A percentile compares a stretch with the other conserved stretches of the same genome.
Conservation (phyloP, 1,140 invertebrate species). For the Myzus persicae region DNA sequence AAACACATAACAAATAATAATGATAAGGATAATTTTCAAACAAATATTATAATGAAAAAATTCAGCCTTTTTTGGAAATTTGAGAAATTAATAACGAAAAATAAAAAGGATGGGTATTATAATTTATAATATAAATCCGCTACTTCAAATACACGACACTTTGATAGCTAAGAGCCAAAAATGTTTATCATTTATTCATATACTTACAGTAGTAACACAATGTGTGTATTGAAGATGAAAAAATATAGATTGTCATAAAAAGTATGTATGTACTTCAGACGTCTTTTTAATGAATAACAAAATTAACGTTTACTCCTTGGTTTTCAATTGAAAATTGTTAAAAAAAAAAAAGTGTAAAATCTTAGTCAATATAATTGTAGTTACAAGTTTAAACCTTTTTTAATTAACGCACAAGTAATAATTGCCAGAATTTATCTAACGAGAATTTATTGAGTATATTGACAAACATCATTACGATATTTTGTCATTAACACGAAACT, state of each 20-base stretch:
- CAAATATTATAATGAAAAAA: background rate
- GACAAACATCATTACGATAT: background rate
- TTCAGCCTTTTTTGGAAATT: background rate
- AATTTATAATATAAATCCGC: background rate
- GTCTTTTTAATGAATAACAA: background rate
- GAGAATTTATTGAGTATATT: slow-evolving; percentile 35
- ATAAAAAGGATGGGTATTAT: background rate
- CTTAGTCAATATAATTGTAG: background rate
- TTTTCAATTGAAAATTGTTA: background rate
- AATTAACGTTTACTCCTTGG: background rate
- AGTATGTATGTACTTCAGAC: background rate
- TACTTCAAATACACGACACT: background rate
- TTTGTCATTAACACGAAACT: slow-evolving; percentile 8
- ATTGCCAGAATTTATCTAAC: background rate
- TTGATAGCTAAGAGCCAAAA: background rate
- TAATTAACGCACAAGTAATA: background rate
- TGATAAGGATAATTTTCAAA: background rate
- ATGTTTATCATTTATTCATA: background rate
- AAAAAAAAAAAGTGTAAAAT: slow-evolving; percentile 14
- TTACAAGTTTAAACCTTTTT: background rate
- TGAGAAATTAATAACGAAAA: background rate
- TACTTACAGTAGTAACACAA: background rate
- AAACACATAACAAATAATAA: background rate
- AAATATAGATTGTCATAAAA: background rate
- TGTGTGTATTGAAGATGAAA: background rate